Conservation (phyloP, 2,888 invertebrate genomes). For the Ophion obscuratus region DNA sequence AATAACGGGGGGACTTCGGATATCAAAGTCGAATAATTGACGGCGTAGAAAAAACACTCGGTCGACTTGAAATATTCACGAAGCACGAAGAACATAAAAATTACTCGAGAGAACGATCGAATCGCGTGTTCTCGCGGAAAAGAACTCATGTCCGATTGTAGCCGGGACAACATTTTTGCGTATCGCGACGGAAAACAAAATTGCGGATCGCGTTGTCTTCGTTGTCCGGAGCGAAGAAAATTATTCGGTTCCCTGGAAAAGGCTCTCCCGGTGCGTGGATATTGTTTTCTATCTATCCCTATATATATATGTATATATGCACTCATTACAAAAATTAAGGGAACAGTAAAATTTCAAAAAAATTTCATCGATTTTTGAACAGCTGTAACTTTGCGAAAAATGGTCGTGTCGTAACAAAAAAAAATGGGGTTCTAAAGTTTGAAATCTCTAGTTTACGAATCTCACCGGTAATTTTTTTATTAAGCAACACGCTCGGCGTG, state of each 20-base stretch:
- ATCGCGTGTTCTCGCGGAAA: conserved; percentile 14
- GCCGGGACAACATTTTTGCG: background rate
- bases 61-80: background rate
- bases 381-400: too few species aligned
- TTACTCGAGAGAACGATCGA: background rate
- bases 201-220: background rate
- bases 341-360: too few species aligned
- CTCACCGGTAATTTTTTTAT: too few species aligned
- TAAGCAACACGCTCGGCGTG: too few species aligned
- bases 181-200: background rate
- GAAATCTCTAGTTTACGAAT: too few species aligned
- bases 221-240: background rate
- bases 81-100: background rate
- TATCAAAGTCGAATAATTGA: conserved; percentile 2
- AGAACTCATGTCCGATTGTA: conserved; percentile 21
- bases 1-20: background rate
- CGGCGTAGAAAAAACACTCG: background rate
- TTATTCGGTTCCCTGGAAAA: conserved; percentile 10
- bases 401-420: too few species aligned
- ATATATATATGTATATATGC: conserved; percentile 39
- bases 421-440: too few species aligned
- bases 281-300: conserved; percentile 64
- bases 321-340: too few species aligned
- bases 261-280: conserved; percentile 43
- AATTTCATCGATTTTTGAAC: too few species aligned